Conservation (phyloP, 2,888 invertebrate genomes). For the Sialis lutaria region DNA sequence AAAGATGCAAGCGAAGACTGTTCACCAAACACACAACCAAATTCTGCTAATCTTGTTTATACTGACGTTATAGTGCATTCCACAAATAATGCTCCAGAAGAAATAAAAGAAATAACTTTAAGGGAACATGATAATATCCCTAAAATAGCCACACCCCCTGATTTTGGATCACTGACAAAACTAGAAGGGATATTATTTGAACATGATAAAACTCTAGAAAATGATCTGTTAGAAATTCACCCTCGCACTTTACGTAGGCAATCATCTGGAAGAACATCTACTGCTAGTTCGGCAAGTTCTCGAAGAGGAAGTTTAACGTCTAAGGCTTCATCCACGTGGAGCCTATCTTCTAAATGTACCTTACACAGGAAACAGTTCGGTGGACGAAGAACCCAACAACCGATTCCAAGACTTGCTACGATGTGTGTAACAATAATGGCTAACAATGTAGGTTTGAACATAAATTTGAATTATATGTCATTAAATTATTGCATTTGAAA, state of each 20-base stretch:
- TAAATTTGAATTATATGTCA: too few relatives aligned
- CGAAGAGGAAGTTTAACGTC: neutral
- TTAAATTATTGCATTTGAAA: too few relatives aligned
- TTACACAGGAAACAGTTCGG: neutral
- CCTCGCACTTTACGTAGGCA: slow-evolving; percentile 6
- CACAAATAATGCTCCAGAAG: too few relatives aligned
- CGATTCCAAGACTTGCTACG: slow-evolving; percentile 5
- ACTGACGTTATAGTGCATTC: too few relatives aligned
- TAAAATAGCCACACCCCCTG: too few relatives aligned
- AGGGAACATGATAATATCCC: too few relatives aligned
- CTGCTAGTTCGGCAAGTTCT: neutral
- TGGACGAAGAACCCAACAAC: neutral
- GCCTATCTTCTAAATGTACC: neutral
- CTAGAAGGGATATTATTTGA: too few relatives aligned
- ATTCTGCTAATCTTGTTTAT: too few relatives aligned
- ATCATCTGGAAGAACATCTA: slow-evolving; percentile 3
- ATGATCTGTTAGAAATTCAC: neutral
- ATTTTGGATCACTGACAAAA: too few relatives aligned
- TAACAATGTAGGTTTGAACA: slow-evolving; percentile 4
- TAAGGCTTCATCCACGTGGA: neutral
- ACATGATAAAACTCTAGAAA: neutral
- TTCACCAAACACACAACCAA: too few relatives aligned
- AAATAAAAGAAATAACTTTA: too few relatives aligned
- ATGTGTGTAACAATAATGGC: slow-evolving; percentile 8
- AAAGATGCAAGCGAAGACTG: too few relatives aligned